Percentiles rank a stretch among this genome's conserved stretches.
Conservation (phyloP, 2,888 invertebrate genomes). For the Drosophila algonquin region DNA sequence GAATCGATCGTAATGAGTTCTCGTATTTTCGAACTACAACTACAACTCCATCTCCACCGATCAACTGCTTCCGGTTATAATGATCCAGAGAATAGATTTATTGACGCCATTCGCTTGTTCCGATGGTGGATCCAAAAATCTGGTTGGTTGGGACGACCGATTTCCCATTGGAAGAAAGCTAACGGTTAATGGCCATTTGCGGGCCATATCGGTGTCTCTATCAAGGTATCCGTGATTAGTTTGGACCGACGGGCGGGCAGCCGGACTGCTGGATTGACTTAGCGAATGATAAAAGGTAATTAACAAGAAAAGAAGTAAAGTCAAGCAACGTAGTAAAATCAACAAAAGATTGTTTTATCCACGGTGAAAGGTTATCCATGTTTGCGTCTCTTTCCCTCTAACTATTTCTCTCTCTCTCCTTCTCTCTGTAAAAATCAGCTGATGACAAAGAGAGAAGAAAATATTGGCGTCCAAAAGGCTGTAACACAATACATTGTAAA, state of each 20-base stretch:
- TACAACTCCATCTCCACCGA: constrained; percentile 3
- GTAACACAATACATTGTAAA: constrained; percentile 17
- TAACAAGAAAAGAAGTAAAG: constrained; percentile 70
- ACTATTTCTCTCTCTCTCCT: not conserved
- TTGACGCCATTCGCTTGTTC: constrained; percentile 18
- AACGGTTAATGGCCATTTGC: constrained; percentile 59
- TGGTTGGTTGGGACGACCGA: constrained; percentile 55
- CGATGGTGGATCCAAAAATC: constrained; percentile 52
- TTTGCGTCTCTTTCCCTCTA: constrained; percentile 5
- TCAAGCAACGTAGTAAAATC: constrained; percentile 31
- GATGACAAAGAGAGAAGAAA: not conserved
- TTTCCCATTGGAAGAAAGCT: constrained; percentile 57
- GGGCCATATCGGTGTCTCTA: constrained; percentile 42
- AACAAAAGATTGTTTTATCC: constrained; percentile 40
- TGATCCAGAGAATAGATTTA: constrained; percentile 27
- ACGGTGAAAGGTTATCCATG: constrained; percentile 38
- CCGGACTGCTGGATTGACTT: not conserved
- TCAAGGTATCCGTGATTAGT: constrained; percentile 55
- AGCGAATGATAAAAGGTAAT: constrained; percentile 69
- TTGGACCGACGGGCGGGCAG: constrained; percentile 25
- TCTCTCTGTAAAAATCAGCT: not conserved
- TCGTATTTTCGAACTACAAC: not conserved
- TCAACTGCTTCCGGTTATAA: constrained; percentile 43
- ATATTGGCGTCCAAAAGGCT: constrained; percentile 15
- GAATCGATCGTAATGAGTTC: constrained; percentile 16